Evolutionary conservation across 23 tunicate genomes (phyloP).

Genomic region (Phallusia fumigata): DNA sequence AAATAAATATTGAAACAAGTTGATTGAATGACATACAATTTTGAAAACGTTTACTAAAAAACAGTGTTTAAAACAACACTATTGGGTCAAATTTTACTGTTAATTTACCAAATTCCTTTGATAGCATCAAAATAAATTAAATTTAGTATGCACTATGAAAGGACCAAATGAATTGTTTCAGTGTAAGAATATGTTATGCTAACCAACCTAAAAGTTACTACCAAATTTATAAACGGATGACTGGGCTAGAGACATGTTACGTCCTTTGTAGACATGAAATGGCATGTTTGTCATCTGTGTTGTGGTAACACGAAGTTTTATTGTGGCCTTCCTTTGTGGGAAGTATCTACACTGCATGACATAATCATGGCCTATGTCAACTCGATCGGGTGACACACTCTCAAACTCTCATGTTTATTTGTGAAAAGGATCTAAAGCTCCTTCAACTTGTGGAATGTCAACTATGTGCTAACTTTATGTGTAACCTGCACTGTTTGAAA

Average conservation of each 20-base stretch:
- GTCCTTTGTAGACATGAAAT: neutral
- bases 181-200: too few species aligned
- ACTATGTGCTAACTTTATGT: neutral
- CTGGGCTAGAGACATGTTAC: too few species aligned
- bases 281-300: neutral
- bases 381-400: neutral
- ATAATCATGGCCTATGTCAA: conserved; percentile 1
- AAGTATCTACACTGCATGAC: neutral
- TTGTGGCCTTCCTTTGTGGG: neutral
- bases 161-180: too few species aligned
- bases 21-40: neutral
- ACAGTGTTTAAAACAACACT: too few species aligned
- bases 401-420: conserved; percentile 3
- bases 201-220: too few species aligned
- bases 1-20: neutral
- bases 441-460: neutral
- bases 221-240: too few species aligned
- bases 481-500: too few species aligned
- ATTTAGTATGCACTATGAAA: too few species aligned
- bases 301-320: neutral
- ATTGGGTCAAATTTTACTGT: too few species aligned
- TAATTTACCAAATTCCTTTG: too few species aligned
- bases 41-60: too few species aligned
- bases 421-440: neutral
- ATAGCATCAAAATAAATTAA: too few species aligned